phyloP scores from a whole-genome alignment of 2,888 invertebrate genomes.

The Xylota segnis region DNA sequence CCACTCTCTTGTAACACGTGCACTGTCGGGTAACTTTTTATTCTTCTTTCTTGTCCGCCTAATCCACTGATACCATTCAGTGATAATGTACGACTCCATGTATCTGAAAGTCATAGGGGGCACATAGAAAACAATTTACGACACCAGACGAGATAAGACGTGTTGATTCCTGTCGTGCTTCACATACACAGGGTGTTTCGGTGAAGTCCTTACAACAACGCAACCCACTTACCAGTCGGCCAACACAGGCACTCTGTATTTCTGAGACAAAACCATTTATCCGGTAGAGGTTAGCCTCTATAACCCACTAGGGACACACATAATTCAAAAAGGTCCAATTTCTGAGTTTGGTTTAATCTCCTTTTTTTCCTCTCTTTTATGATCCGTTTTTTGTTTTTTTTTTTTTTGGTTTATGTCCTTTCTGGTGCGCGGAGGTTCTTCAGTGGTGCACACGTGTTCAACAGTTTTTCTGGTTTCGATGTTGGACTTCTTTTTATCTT shows the following conservation, averaged over 20 bases:
- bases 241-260: slow-evolving; percentile 5
- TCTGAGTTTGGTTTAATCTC: slow-evolving; percentile 48
- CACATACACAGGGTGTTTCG: slow-evolving; percentile 34
- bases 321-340: slow-evolving; percentile 27
- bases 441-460: slow-evolving; percentile 73
- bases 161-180: slow-evolving; percentile 61
- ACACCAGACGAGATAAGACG: slow-evolving; percentile 56
- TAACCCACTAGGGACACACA: slow-evolving; percentile 52
- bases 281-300: slow-evolving; percentile 63
- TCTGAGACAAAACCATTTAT: slow-evolving; percentile 62
- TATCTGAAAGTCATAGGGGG: slow-evolving; percentile 27
- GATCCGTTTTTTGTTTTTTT: slow-evolving; percentile 30
- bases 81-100: slow-evolving; percentile 6
- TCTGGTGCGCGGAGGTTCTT: slow-evolving; percentile 58
- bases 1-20: slow-evolving; percentile 32
- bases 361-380: slow-evolving; percentile 32
- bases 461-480: slow-evolving; percentile 45
- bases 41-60: slow-evolving; percentile 5
- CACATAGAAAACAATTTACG: slow-evolving; percentile 29
- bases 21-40: slow-evolving; percentile 1
- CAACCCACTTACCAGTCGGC: background rate
- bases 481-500: slow-evolving; percentile 40
- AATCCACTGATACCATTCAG: slow-evolving; percentile 16
- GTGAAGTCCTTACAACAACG: background rate
- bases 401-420: slow-evolving; percentile 61